These are phyloP conservation scores for Pseudorhiza aurosa DNA, from an alignment of 30 jellyfish, hydroid and myxozoan species.

Conservation along the genomic window DNA sequence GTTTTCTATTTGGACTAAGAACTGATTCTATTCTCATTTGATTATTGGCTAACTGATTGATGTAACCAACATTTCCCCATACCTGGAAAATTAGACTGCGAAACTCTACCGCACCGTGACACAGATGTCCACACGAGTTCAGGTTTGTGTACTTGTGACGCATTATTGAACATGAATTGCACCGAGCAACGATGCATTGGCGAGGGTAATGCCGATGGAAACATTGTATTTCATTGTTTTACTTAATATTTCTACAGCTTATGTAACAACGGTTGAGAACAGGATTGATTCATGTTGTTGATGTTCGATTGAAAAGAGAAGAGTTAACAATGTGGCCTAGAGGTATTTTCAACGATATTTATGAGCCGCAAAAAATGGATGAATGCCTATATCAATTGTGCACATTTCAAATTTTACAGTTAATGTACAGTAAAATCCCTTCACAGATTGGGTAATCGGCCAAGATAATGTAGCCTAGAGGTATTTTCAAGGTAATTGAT, in stretches of 20 bases:
- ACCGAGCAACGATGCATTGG: slow-evolving; percentile 6
- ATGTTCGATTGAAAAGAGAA: slow-evolving; percentile 68
- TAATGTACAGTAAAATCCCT: not conserved
- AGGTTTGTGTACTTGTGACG: no score
- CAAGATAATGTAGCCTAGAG: no score
- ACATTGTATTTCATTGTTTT: slow-evolving; percentile 21
- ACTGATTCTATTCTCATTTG: no score
- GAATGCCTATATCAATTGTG: slow-evolving; percentile 16
- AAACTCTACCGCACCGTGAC: no score
- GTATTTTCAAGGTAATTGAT: no score
- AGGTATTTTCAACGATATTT: slow-evolving; percentile 68
- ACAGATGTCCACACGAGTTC: no score
- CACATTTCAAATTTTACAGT: not conserved
- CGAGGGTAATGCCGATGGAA: slow-evolving; percentile 11
- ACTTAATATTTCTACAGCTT: slow-evolving; percentile 66
- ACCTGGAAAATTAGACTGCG: no score
- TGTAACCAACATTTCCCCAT: no score
- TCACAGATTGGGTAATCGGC: not conserved
- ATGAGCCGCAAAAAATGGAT: slow-evolving; percentile 33
- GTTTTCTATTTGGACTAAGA: no score
- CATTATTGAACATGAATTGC: no score
- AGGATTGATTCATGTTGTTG: slow-evolving; percentile 67
- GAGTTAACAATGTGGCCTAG: slow-evolving; percentile 59
- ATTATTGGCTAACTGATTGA: no score
- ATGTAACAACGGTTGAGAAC: slow-evolving; percentile 67